A percentile compares a stretch with the other conserved stretches of the same genome.
Conservation (phyloP, 2,797 vertebrate genomes). For the Accipiter minullus region DNA sequence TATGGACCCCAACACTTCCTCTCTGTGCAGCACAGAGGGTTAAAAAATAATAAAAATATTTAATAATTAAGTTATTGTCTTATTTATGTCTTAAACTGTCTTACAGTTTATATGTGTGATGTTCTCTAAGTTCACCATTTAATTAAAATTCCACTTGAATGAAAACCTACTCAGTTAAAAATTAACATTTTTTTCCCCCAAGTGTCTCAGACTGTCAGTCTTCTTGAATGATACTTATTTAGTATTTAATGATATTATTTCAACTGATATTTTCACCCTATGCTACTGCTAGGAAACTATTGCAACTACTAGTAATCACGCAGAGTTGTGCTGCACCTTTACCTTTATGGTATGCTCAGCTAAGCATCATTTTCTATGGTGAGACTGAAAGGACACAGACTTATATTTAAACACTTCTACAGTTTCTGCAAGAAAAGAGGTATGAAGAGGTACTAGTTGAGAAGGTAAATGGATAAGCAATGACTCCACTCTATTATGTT, state of each 20-base stretch:
- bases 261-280: neutral
- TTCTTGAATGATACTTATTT: neutral
- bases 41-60: neutral
- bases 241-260: neutral
- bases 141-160: neutral
- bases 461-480: neutral
- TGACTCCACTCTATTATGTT: neutral
- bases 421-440: neutral
- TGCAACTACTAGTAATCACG: neutral
- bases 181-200: neutral
- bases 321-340: neutral
- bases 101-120: neutral
- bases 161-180: neutral
- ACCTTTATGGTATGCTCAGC: neutral
- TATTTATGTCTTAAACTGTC: neutral
- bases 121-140: neutral
- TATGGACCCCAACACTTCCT: neutral
- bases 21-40: neutral
- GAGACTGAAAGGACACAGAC: neutral
- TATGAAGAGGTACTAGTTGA: neutral
- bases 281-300: neutral
- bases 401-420: neutral
- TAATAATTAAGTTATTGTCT: neutral
- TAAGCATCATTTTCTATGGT: neutral
- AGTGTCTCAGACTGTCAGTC: neutral